Conservation (phyloP, 2,113 vertebrate species). For the Pelodiscus sinensis region DNA sequence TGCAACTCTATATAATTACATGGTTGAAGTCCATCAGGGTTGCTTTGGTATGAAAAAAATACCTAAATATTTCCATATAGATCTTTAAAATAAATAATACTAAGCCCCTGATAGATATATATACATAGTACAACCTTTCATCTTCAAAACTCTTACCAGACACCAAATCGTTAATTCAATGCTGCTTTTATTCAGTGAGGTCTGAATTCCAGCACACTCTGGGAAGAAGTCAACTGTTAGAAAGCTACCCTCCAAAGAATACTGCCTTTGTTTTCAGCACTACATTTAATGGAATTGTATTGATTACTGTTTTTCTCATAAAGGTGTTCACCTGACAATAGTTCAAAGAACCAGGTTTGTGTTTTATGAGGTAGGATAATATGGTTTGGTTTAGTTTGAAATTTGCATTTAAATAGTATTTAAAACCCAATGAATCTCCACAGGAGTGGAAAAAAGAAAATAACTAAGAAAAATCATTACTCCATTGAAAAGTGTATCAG, state of each 20-base stretch:
- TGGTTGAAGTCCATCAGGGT: not conserved
- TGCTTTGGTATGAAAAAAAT: not conserved
- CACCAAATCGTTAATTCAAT: conserved; percentile 1
- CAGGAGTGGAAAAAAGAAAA: not conserved
- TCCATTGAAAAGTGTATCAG: not conserved
- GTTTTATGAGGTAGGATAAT: not conserved
- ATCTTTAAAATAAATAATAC: conserved; percentile 1
- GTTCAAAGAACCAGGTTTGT: not conserved
- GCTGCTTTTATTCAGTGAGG: conserved; percentile 36
- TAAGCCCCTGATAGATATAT: not conserved
- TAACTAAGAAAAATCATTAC: not conserved
- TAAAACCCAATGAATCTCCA: not conserved
- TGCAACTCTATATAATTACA: not conserved
- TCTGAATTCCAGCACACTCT: not conserved
- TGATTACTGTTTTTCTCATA: conserved; percentile 34
- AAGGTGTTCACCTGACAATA: accelerated
- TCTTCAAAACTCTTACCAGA: conserved; percentile 4
- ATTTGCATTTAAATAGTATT: not conserved
- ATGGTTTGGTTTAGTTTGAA: not conserved
- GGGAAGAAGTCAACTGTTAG: not conserved
- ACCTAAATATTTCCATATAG: not conserved
- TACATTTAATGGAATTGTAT: not conserved
- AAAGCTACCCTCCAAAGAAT: not conserved
- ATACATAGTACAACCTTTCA: not conserved
- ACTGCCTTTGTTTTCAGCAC: not conserved